Evolutionary conservation across 2,113 vertebrate species (phyloP).

Genomic region (Tapirus terrestris): DNA sequence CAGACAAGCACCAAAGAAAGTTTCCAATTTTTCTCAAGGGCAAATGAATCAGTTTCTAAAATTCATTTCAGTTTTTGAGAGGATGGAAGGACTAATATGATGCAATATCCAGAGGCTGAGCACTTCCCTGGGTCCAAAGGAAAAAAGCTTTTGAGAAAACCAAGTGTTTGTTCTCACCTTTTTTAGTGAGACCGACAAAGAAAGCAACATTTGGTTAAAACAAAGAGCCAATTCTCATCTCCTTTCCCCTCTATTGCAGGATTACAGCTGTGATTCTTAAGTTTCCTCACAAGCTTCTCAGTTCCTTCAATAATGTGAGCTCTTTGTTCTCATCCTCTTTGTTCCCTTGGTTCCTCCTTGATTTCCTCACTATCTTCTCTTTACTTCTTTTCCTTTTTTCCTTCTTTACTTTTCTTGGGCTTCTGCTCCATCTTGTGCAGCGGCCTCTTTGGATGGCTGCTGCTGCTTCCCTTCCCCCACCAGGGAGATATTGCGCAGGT

Average conservation of each 20-base stretch:
- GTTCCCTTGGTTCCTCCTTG: neutral
- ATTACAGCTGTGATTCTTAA: neutral
- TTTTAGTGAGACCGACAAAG: too few relatives aligned
- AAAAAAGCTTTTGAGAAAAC: too few relatives aligned
- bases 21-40: neutral
- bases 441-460: too few relatives aligned
- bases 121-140: too few relatives aligned
- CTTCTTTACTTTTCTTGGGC: neutral
- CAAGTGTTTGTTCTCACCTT: too few relatives aligned
- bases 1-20: neutral
- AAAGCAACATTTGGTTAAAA: neutral
- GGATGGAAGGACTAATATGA: too few relatives aligned
- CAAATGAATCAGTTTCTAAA: neutral
- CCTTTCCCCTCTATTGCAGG: neutral
- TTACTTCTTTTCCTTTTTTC: neutral
- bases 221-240: neutral
- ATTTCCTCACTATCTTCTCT: neutral
- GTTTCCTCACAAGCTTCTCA: too few relatives aligned
- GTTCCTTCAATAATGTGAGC: neutral
- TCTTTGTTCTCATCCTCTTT: neutral
- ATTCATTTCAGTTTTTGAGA: neutral
- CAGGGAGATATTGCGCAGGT: too few relatives aligned
- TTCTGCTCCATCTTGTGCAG: neutral
- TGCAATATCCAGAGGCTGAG: too few relatives aligned
- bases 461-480: too few relatives aligned